phyloP scores from a whole-genome alignment of 2,888 invertebrate genomes.

The Stegana nigrithorax region DNA sequence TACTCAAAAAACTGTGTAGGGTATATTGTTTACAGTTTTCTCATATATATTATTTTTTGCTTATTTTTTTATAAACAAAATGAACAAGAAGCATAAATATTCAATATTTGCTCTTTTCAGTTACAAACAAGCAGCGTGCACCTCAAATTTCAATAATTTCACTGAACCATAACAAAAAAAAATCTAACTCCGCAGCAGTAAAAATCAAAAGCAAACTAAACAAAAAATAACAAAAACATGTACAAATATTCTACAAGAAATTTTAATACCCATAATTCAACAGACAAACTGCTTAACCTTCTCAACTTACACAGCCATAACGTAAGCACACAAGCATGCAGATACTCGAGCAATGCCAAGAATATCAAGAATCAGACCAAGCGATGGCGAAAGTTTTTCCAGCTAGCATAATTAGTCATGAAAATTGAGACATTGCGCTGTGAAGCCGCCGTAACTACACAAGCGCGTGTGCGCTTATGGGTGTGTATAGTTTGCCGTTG shows the following conservation, averaged over 20 bases:
- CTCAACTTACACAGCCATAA: slow-evolving; percentile 23
- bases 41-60: too few species aligned
- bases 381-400: too few species aligned
- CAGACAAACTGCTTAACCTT: slow-evolving; percentile 48
- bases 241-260: slow-evolving; percentile 18
- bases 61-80: too few species aligned
- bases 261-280: slow-evolving; percentile 47
- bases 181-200: not conserved
- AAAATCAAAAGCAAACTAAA: not conserved
- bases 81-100: too few species aligned
- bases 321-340: too few species aligned
- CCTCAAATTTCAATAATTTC: slow-evolving; percentile 13
- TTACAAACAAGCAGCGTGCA: not conserved
- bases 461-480: too few species aligned
- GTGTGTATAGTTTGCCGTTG: too few species aligned
- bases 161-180: slow-evolving; percentile 12
- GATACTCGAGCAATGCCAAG: too few species aligned
- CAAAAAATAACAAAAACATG: not conserved
- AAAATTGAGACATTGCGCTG: slow-evolving; percentile 41
- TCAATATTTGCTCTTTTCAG: too few species aligned
- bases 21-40: slow-evolving; percentile 13
- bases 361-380: too few species aligned
- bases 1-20: not conserved
- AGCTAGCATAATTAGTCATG: slow-evolving; percentile 36
- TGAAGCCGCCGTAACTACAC: too few species aligned